These are phyloP conservation scores for Papio anubis DNA, from an alignment of 2,113 vertebrate genomes.

Conservation along the genomic window DNA sequence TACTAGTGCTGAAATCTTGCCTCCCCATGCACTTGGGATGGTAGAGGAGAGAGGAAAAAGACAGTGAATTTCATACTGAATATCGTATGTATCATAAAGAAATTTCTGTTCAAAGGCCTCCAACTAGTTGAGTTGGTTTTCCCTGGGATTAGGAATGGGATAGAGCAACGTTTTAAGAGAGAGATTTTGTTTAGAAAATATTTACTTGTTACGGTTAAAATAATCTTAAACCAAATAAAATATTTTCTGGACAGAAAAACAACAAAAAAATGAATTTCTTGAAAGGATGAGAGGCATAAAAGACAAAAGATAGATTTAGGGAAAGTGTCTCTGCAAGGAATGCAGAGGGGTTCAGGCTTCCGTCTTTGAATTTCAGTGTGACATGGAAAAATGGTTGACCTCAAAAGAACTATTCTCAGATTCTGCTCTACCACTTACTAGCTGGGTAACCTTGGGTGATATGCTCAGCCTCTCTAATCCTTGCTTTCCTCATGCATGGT, in stretches of 20 bases:
- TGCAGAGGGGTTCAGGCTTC: neutral
- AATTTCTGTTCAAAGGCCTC: neutral
- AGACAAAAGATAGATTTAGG: neutral
- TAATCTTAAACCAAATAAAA: conserved; percentile 49
- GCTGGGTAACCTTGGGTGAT: neutral
- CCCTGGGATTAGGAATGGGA: neutral
- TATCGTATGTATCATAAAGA: neutral
- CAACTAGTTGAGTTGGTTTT: neutral
- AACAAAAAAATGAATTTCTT: neutral
- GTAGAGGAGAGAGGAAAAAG: neutral
- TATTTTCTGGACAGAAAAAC: neutral
- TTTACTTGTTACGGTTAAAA: neutral
- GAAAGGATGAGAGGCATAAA: neutral
- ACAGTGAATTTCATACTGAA: neutral
- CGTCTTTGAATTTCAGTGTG: neutral
- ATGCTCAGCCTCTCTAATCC: neutral
- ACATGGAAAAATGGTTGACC: neutral
- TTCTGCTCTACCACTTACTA: neutral
- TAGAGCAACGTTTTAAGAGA: neutral
- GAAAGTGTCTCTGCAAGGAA: neutral
- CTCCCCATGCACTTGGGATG: neutral
- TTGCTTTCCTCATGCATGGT: neutral
- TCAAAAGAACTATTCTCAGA: neutral
- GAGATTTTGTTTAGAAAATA: neutral
- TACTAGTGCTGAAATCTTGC: neutral